Base-by-base conservation (phyloP, 2,888 invertebrate genomes). In the Girardia tigrina region DNA sequence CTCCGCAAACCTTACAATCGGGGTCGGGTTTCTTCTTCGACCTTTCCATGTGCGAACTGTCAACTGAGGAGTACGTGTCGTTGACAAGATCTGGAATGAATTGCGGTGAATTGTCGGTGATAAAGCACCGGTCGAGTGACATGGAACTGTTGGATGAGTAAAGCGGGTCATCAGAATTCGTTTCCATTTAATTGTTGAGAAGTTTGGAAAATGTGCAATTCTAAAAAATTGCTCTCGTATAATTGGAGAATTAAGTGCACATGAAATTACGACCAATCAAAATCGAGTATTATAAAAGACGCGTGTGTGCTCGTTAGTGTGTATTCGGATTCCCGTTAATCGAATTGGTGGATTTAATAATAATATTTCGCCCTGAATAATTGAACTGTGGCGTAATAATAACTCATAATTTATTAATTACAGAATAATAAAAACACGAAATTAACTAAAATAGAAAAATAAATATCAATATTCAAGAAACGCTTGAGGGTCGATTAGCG, bases 1-100 rank as follows among this genome's bases (percentile, higher is more conserved):
- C 77, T 2, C 76, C 77, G 27, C 77, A 77, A 16, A 77, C 77
- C 12, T 71, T 77, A 28, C 77, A 77, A 14, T 77, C 76, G 1
- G 56, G 56, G 4, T 56, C 56, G 2, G n/a, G 23, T 56, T 56
- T 56, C 2, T 2, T 56, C 23, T n/a, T 56, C n/a, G n/a, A n/a
- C n/a, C 23, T 56, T 56, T 56, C 56, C 20, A 23, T 12, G 4
- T 20, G 4, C 4, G 23, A 12, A n/a, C 23, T 56, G n/a, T 56
- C 56, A 56, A 12, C 23, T 12, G 56, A 56, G 6, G 56, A 56
- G 23, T 8, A 16, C 4, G 56, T 8, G 23, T 56, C 56, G 23
- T n/a, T 56, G 4, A 20, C 20, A 4, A 56, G n/a, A 23, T 56
- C 56, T 56, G n/a, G 56, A n/a, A n/a, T 56, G 56, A 56, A 56